These are phyloP conservation scores for Eremophila alpestris DNA, from an alignment of 2,797 vertebrate genomes.

Conservation along the genomic window DNA sequence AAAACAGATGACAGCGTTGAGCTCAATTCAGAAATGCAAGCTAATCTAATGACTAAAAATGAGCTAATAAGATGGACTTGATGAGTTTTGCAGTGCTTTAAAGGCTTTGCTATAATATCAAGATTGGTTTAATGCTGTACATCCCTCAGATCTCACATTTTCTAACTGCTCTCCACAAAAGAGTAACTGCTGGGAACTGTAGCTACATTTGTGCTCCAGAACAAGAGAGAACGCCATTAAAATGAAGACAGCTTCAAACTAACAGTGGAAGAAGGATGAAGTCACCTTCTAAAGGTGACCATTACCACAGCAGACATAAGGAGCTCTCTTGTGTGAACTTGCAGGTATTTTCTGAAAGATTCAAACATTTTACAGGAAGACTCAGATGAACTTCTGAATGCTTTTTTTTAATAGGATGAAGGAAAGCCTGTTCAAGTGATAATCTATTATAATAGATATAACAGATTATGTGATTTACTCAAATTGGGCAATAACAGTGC, in stretches of 20 bases:
- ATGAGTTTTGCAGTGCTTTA: background rate
- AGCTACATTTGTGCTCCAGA: background rate
- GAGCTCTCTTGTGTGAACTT: background rate
- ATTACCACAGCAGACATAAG: background rate
- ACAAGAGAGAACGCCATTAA: background rate
- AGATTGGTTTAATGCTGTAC: background rate
- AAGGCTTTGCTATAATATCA: background rate
- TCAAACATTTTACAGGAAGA: background rate
- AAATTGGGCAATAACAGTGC: accelerated
- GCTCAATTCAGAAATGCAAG: background rate
- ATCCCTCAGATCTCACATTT: background rate
- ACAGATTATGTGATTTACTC: background rate
- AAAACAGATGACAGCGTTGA: background rate
- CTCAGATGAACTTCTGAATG: background rate
- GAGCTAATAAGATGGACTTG: background rate
- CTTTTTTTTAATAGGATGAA: background rate
- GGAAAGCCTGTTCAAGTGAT: background rate
- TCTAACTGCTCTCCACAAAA: background rate
- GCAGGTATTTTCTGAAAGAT: background rate
- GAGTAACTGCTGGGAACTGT: background rate
- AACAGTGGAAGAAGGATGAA: background rate
- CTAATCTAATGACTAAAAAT: conserved; percentile 41
- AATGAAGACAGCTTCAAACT: background rate
- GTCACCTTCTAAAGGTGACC: background rate
- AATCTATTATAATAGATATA: background rate